Percentiles rank a stretch among this genome's conserved stretches.
Evolutionary conservation across 2,113 vertebrate species (phyloP).

Genomic region (Prolemur simus): DNA sequence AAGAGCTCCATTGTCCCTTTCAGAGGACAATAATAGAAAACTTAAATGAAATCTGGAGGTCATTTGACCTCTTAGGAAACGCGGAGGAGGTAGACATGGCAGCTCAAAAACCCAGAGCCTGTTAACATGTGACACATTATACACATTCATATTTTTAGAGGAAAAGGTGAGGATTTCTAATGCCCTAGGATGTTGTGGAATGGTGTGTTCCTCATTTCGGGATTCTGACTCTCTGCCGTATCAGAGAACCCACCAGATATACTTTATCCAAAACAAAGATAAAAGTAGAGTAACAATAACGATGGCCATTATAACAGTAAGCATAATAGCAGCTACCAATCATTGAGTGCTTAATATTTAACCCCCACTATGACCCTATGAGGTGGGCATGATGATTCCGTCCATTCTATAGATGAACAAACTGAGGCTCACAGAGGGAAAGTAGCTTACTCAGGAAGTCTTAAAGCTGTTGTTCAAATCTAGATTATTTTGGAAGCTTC

Average conservation of each 20-base stretch:
- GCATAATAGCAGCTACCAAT: neutral
- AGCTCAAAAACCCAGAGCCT: constrained; percentile 54
- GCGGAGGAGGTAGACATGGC: constrained; percentile 77
- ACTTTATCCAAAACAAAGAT: neutral
- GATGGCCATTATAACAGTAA: neutral
- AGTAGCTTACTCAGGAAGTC: neutral
- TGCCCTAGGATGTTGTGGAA: fast-evolving
- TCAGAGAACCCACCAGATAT: neutral
- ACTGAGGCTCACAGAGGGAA: neutral
- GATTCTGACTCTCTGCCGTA: neutral
- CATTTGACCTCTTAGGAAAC: constrained; percentile 83
- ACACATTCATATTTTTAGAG: constrained; percentile 60
- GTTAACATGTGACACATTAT: constrained; percentile 25
- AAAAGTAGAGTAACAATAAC: neutral
- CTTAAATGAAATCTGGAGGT: constrained; percentile 87
- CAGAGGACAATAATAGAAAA: constrained; percentile 84
- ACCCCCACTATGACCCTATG: neutral
- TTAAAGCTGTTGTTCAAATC: neutral
- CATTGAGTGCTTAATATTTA: neutral
- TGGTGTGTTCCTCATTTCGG: neutral
- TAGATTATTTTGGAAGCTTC: neutral
- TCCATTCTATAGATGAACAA: neutral
- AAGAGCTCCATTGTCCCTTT: constrained; percentile 87
- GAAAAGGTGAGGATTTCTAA: neutral
- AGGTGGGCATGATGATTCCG: fast-evolving